phyloP scores from a whole-genome alignment of 2,888 invertebrate genomes.

The Drosophila paucipuncta region DNA sequence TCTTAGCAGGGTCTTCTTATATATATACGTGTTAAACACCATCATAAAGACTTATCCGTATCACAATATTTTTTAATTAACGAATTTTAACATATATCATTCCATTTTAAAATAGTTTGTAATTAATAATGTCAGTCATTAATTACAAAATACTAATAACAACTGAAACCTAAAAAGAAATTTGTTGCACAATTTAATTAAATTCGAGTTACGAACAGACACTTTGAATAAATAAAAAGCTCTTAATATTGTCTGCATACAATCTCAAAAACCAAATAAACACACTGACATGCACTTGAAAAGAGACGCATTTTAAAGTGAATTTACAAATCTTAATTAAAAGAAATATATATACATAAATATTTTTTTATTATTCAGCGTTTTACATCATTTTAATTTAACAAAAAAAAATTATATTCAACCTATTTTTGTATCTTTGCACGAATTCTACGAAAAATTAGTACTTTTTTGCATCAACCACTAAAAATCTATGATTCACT shows the following conservation, averaged over 20 bases:
- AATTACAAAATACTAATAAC: not conserved
- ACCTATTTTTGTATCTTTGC: not conserved
- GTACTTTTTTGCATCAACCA: not conserved
- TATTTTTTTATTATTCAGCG: not conserved
- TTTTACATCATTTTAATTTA: not conserved
- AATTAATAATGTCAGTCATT: not conserved
- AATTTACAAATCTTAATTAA: not conserved
- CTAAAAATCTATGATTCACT: not conserved
- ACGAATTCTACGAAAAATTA: not conserved
- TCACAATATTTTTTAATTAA: slow-evolving; percentile 3
- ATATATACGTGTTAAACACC: slow-evolving; percentile 10
- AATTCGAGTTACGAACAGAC: not conserved
- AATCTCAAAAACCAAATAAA: not conserved
- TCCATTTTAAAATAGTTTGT: not conserved
- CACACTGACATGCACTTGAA: not conserved
- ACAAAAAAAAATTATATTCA: not conserved
- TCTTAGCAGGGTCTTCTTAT: not conserved
- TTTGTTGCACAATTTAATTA: not conserved
- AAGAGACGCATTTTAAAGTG: not conserved
- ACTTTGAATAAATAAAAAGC: not conserved
- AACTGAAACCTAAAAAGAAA: not conserved
- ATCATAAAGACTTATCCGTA: slow-evolving; percentile 8
- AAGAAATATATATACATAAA: not conserved
- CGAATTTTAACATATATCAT: not conserved
- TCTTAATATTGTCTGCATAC: not conserved